These are phyloP conservation scores for Apamea crenata DNA, from an alignment of 2,888 invertebrate genomes.

Conservation along the genomic window DNA sequence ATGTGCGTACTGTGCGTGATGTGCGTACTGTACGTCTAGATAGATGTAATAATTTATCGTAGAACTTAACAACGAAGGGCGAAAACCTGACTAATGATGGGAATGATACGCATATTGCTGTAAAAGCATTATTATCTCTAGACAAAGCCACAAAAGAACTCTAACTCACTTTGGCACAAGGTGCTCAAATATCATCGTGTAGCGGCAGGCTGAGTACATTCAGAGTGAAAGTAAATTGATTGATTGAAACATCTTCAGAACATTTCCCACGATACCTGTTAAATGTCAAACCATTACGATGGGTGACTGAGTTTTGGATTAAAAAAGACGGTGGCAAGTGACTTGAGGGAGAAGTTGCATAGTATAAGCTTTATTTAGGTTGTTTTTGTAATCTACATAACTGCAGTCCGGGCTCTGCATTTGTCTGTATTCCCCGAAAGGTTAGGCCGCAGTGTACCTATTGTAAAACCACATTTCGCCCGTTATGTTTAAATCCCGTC, in stretches of 20 bases:
- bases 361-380: neutral
- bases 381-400: neutral
- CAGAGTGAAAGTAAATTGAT: slow-evolving; percentile 57
- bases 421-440: too few relatives aligned
- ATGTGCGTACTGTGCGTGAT: too few relatives aligned
- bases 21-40: neutral
- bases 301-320: neutral
- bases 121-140: neutral
- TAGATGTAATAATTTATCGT: neutral
- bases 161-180: slow-evolving; percentile 12
- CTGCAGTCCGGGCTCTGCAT: too few relatives aligned
- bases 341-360: neutral
- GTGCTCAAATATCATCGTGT: slow-evolving; percentile 23
- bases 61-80: neutral
- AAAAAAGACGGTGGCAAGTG: neutral
- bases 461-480: too few relatives aligned
- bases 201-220: slow-evolving; percentile 29
- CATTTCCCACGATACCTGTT: slow-evolving; percentile 45
- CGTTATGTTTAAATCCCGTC: too few relatives aligned
- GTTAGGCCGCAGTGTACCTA: too few relatives aligned
- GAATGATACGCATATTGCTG: slow-evolving; percentile 5
- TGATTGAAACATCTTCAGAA: slow-evolving; percentile 50
- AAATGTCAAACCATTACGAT: slow-evolving; percentile 33
- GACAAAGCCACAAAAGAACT: slow-evolving; percentile 28
- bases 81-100: neutral